Evolutionary conservation across 2,113 vertebrate species (phyloP), one percentile per base, ranked within the genome.

Genomic region (Oreochromis aureus): DNA sequence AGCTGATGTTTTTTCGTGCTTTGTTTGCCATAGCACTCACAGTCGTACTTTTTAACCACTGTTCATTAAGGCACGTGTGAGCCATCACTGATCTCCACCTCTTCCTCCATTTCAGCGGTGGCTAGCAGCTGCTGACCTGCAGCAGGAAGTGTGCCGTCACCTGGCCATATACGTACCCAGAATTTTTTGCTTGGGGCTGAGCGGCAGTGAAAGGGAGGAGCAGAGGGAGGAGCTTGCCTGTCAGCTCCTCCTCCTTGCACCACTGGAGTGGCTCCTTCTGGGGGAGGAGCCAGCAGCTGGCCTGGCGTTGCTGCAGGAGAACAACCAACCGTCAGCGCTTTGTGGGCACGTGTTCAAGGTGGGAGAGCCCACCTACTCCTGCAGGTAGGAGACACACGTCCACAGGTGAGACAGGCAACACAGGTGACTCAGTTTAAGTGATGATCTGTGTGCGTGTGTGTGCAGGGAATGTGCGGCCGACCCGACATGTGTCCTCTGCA

Each of bases 301-400:
- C 48, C 96, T 99, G 91, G 96, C 97, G 13, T 97, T 97, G 87
- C 97, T 99, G 27, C 97, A 99, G 89, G 96, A 98, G 93, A 97
- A 95, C 11, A 99, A 98, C 95, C 97, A 97, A 91, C 98, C 98
- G 15, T 98, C 98, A 10, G 97, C 98, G 30, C 98, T 99, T 53
- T 99, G 99, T 89, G 99, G 99, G 5, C 98, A 98, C 0, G 99
- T 99, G 85, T 99, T 99, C 94, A 99, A 98, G 97, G 98, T 99
- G 73, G 99, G 99, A 66, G 98, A 99, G 69, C 98, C 98, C 92
- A 99, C 99, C 0, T 99, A 99, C 90, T 99, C 98, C 83, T 99
- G 99, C 98, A 99, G 99, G 99, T 99, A 89, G 97, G 63, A 32
- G 15, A 19, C 11, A 7, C 36, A 46, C 80, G 69, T 1, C 39